Percentiles rank a stretch among this genome's conserved stretches.
Conservation (phyloP, 2,888 invertebrate species). For the Calliphora vomitoria region DNA sequence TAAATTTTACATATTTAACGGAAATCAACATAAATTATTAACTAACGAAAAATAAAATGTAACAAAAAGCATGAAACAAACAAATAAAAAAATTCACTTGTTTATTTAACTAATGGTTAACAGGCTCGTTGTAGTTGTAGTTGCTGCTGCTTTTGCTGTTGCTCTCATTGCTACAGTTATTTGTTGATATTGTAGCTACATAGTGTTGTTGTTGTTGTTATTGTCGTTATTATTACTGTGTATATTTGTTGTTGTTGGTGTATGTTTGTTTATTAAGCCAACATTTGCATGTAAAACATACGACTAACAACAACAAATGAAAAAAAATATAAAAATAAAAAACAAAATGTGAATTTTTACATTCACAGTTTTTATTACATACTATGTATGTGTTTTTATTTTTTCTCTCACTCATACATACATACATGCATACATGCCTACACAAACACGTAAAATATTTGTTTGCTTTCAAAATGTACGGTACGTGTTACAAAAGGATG, state of each 20-base stretch:
- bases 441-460: conserved; percentile 49
- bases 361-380: conserved; percentile 26
- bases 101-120: conserved; percentile 70
- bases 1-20: conserved; percentile 18
- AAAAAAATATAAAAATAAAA: too few relatives aligned
- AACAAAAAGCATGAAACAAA: conserved; percentile 7
- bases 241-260: conserved; percentile 14
- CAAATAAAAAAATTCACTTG: conserved; percentile 34
- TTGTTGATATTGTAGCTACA: background rate
- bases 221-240: background rate
- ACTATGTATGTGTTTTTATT: background rate
- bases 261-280: conserved; percentile 44
- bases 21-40: conserved; percentile 65
- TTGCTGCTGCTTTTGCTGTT: conserved; percentile 26
- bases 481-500: conserved; percentile 40
- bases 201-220: background rate
- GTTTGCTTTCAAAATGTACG: conserved; percentile 35
- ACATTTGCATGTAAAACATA: conserved; percentile 53
- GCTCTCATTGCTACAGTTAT: conserved; percentile 11
- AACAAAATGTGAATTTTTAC: conserved; percentile 3
- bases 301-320: conserved; percentile 4
- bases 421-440: background rate
- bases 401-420: background rate
- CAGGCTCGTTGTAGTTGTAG: conserved; percentile 44
- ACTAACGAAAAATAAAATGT: conserved; percentile 39